These are phyloP conservation scores for Agonopterix alstromeriana DNA, from an alignment of 2,888 invertebrate genomes.

Conservation along the genomic window DNA sequence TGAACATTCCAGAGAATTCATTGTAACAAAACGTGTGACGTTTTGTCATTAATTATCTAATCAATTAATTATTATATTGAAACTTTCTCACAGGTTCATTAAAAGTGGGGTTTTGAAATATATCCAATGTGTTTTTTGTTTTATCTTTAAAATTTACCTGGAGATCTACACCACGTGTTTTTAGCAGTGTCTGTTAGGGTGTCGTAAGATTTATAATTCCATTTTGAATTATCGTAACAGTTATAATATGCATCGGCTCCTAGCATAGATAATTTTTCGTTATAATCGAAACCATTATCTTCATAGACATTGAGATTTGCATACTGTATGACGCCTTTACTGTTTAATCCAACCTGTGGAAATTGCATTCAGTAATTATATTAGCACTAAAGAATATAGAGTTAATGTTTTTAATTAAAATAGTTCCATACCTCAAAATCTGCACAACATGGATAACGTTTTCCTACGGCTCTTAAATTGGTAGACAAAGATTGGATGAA, in stretches of 20 bases:
- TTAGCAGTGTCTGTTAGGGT: constrained; percentile 39
- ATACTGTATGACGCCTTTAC: constrained; percentile 65
- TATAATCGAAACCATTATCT: constrained; percentile 60
- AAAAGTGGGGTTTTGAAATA: no score
- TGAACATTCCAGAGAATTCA: no score
- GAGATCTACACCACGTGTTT: constrained; percentile 41
- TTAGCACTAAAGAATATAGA: background rate
- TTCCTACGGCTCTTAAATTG: constrained; percentile 78
- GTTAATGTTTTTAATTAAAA: no score
- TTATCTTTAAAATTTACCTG: constrained; percentile 24
- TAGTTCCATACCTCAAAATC: constrained; percentile 60
- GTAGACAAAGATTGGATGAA: constrained; percentile 79
- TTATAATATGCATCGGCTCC: constrained; percentile 22
- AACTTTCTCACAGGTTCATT: no score
- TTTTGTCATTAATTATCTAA: no score
- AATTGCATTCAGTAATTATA: no score
- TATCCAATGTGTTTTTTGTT: no score
- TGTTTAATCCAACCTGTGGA: constrained; percentile 37
- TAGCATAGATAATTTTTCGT: constrained; percentile 25
- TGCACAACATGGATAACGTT: constrained; percentile 61
- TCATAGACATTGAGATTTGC: constrained; percentile 60
- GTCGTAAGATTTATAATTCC: constrained; percentile 33
- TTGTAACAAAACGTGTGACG: no score
- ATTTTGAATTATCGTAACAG: constrained; percentile 31
- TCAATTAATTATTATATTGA: no score